A percentile compares a stretch with the other conserved stretches of the same genome.
These are phyloP conservation scores for Peromyscus maniculatus DNA, from an alignment of 2,113 vertebrate species.

Conservation along the genomic window DNA sequence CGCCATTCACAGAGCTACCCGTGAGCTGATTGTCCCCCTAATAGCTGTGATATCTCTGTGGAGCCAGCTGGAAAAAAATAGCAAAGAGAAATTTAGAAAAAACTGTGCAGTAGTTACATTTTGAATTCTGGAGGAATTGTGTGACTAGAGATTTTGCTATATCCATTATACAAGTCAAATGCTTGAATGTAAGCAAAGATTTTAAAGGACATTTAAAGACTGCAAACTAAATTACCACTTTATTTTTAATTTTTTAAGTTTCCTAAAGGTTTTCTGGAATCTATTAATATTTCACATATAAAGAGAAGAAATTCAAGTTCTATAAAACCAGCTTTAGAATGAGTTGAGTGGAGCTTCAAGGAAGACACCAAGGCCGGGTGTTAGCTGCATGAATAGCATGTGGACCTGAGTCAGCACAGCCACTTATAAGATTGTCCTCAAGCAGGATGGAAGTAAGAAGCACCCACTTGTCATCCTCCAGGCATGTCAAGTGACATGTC, in stretches of 20 bases:
- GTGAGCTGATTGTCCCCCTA: neutral
- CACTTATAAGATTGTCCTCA: neutral
- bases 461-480: neutral
- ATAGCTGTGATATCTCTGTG: slow-evolving; percentile 47
- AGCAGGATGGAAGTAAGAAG: neutral
- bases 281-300: neutral
- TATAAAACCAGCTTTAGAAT: neutral
- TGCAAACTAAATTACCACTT: neutral
- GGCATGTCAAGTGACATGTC: accelerated
- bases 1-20: neutral
- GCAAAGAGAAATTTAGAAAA: slow-evolving; percentile 20
- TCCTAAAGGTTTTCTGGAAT: slow-evolving; percentile 18
- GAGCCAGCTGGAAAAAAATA: slow-evolving; percentile 47
- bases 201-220: neutral
- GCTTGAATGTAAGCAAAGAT: neutral
- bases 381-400: accelerated
- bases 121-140: slow-evolving; percentile 21
- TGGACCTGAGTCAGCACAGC: neutral
- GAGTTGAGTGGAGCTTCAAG: neutral
- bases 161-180: neutral
- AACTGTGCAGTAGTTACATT: neutral
- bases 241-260: neutral
- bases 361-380: neutral
- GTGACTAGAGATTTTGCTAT: neutral
- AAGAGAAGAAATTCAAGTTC: neutral